phyloP scores from a whole-genome alignment of 2,888 invertebrate species.

The Hofmannophila pseudospretella region DNA sequence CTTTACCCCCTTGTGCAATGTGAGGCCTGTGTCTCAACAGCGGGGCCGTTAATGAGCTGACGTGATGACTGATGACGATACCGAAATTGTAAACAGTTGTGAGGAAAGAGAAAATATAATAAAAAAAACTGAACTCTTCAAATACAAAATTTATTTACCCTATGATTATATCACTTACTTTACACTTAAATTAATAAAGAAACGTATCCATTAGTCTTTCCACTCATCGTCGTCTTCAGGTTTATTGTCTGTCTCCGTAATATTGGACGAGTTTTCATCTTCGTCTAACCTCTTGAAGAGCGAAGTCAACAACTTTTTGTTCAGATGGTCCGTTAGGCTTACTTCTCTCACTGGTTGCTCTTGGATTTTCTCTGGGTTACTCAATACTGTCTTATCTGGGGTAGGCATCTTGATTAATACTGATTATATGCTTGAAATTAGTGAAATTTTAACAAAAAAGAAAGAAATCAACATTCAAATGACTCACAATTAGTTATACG shows the following conservation, averaged over 20 bases:
- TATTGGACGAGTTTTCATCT: slow-evolving; percentile 51
- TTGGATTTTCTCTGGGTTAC: slow-evolving; percentile 34
- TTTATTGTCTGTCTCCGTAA: slow-evolving; percentile 49
- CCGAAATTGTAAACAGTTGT: no score
- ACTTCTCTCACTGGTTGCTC: slow-evolving; percentile 63
- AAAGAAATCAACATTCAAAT: slow-evolving; percentile 5
- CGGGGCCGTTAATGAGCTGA: no score
- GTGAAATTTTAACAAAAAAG: slow-evolving; percentile 18
- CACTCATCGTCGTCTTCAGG: slow-evolving; percentile 54
- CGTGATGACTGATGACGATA: no score
- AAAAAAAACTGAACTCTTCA: no score
- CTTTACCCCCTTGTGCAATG: no score
- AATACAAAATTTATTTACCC: no score
- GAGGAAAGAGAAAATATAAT: no score
- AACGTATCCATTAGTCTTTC: slow-evolving; percentile 33
- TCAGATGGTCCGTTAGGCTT: slow-evolving; percentile 81
- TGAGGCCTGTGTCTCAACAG: no score
- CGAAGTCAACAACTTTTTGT: slow-evolving; percentile 81
- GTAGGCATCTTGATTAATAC: slow-evolving; percentile 44
- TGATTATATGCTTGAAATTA: slow-evolving; percentile 4
- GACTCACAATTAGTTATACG: slow-evolving; percentile 3
- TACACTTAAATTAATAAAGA: slow-evolving; percentile 6
- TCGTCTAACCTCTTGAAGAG: slow-evolving; percentile 79
- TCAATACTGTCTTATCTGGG: slow-evolving; percentile 40
- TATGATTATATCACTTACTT: no score